A percentile compares a stretch with the other conserved stretches of the same genome.
Conservation (phyloP, 2,888 invertebrate genomes). For the Leucania comma region DNA sequence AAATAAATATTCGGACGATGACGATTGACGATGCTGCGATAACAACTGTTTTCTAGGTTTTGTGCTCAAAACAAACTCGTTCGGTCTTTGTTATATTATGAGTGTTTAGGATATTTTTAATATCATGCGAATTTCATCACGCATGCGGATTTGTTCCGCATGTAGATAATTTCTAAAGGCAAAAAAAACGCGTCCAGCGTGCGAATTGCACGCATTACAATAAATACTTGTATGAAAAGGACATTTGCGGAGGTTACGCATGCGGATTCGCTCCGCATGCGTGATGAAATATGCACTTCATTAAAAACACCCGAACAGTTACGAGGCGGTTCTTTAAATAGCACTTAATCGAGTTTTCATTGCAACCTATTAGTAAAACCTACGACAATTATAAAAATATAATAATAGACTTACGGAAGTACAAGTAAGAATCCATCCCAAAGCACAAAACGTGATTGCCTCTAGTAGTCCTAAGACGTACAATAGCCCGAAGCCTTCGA, state of each 20-base stretch:
- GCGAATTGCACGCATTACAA: no score
- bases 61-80: constrained; percentile 1
- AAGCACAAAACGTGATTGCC: constrained; percentile 95
- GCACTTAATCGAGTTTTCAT: not conserved
- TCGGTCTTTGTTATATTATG: not conserved
- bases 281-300: no score
- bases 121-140: no score
- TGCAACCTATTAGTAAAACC: not conserved
- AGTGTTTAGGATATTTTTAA: no score
- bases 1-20: constrained; percentile 5
- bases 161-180: no score
- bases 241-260: no score
- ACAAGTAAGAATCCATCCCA: constrained; percentile 97
- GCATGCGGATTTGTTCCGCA: no score
- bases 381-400: not conserved
- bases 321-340: not conserved
- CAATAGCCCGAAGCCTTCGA: constrained; percentile 96
- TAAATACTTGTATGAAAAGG: no score
- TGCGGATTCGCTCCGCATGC: no score
- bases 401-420: constrained; percentile 93
- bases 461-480: constrained; percentile 96
- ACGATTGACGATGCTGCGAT: not conserved
- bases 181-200: no score
- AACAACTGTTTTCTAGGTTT: not conserved
- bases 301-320: no score